These are phyloP conservation scores for Gallinago undulata DNA, from an alignment of 2,113 vertebrate species.

Conservation along the genomic window DNA sequence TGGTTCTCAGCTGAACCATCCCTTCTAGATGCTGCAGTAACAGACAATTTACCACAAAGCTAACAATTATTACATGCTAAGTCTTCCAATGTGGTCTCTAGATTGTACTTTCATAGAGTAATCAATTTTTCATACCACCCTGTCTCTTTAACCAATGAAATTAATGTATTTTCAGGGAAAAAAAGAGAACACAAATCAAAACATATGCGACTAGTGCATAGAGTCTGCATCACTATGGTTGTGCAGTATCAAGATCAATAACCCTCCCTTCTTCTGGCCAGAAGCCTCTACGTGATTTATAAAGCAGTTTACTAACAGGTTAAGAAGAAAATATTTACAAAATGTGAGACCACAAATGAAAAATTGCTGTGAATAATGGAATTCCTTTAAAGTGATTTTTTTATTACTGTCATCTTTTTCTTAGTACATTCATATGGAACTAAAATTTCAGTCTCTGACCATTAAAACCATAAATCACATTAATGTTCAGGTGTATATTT, in stretches of 20 bases:
- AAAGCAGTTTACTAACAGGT: not conserved
- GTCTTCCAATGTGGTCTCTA: not conserved
- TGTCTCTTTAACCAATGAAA: not conserved
- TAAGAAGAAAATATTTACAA: not conserved
- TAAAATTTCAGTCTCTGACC: not conserved
- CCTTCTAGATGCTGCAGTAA: not conserved
- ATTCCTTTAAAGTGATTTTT: not conserved
- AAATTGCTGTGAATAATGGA: not conserved
- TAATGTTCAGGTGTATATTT: not conserved
- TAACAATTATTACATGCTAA: not conserved
- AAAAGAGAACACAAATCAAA: not conserved
- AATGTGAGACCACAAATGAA: not conserved
- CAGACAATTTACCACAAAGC: not conserved
- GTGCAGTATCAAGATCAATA: not conserved
- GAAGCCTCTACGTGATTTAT: not conserved
- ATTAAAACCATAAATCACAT: not conserved
- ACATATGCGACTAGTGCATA: not conserved
- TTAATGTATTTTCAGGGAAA: not conserved
- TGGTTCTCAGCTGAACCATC: not conserved
- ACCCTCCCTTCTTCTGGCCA: not conserved
- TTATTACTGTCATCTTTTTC: not conserved
- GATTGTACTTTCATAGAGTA: not conserved
- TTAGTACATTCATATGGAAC: not conserved
- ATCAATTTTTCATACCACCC: not conserved
- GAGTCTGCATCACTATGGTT: not conserved